A percentile compares a stretch with the other conserved stretches of the same genome.
Evolutionary conservation across 2,797 vertebrate genomes (phyloP).

Genomic region (Chromobotia macracanthus): DNA sequence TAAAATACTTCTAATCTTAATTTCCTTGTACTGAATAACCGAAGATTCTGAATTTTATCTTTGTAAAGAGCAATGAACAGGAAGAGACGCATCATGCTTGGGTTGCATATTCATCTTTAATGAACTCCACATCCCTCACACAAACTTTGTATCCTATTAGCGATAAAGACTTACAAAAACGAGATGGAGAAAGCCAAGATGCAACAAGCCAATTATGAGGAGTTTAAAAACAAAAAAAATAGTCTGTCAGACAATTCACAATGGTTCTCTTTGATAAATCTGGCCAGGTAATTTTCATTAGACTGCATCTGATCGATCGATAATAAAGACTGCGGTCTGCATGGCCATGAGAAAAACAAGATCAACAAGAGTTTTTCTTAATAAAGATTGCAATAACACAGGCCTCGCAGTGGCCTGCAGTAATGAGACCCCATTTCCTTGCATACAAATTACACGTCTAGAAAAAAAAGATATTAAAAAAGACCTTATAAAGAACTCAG

Average conservation of each 20-base stretch:
- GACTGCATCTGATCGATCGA: constrained; percentile 56
- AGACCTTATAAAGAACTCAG: not conserved
- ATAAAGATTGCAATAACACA: constrained; percentile 55
- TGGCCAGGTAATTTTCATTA: constrained; percentile 45
- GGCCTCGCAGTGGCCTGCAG: constrained; percentile 38
- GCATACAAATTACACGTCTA: constrained; percentile 46
- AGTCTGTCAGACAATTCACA: constrained; percentile 64
- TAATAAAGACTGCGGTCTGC: constrained; percentile 50
- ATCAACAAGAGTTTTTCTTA: constrained; percentile 54
- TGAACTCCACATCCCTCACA: constrained; percentile 68
- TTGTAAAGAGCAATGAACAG: constrained; percentile 68
- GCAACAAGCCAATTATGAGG: constrained; percentile 66
- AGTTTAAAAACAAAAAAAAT: constrained; percentile 61
- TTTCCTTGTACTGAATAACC: constrained; percentile 75
- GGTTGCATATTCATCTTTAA: constrained; percentile 73
- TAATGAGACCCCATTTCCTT: constrained; percentile 52
- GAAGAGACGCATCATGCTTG: constrained; percentile 75
- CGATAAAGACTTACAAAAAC: constrained; percentile 60
- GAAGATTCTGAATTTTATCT: constrained; percentile 70
- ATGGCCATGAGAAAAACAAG: constrained; percentile 24
- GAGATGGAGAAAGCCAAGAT: constrained; percentile 56
- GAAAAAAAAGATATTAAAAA: constrained; percentile 29
- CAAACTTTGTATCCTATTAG: constrained; percentile 74
- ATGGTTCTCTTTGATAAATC: constrained; percentile 57
- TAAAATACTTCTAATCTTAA: constrained; percentile 78